These are phyloP conservation scores for Dallia pectoralis DNA, from an alignment of 2,797 vertebrate species.

Conservation along the genomic window DNA sequence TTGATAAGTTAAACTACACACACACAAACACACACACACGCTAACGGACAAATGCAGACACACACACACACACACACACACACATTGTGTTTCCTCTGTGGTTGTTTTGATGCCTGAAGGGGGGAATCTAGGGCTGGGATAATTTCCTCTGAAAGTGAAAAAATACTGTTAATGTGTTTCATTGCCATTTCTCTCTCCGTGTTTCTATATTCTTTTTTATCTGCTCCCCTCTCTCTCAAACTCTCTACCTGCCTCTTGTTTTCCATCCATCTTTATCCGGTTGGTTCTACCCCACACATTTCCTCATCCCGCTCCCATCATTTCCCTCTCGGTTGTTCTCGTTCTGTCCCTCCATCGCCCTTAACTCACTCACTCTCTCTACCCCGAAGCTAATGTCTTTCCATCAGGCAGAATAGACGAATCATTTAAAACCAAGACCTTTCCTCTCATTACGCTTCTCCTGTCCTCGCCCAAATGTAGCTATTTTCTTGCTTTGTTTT, in stretches of 20 bases:
- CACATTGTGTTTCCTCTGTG: slow-evolving; percentile 11
- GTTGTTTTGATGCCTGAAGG: slow-evolving; percentile 37
- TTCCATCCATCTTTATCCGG: slow-evolving; percentile 18
- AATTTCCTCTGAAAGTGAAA: slow-evolving; percentile 51
- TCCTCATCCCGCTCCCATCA: neutral
- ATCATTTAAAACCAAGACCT: slow-evolving; percentile 8
- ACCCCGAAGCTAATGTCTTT: slow-evolving; percentile 51
- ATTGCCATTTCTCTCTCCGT: slow-evolving; percentile 26
- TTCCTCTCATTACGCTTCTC: neutral
- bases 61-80: neutral
- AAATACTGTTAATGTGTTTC: slow-evolving; percentile 49
- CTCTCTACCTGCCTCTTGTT: neutral
- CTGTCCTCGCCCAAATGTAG: slow-evolving; percentile 14
- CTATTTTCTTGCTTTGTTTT: slow-evolving; percentile 33
- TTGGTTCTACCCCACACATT: too few relatives aligned
- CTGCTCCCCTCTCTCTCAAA: neutral
- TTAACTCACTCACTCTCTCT: too few relatives aligned
- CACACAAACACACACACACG: neutral
- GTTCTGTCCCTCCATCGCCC: too few relatives aligned
- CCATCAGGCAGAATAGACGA: slow-evolving; percentile 36
- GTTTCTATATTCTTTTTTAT: neutral
- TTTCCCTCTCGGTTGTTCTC: slow-evolving; percentile 9
- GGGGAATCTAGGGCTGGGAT: slow-evolving; percentile 29
- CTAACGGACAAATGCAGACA: neutral
- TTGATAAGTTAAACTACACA: neutral